Base-by-base conservation (phyloP, 2,797 vertebrate genomes). In the Meda fulgida region DNA sequence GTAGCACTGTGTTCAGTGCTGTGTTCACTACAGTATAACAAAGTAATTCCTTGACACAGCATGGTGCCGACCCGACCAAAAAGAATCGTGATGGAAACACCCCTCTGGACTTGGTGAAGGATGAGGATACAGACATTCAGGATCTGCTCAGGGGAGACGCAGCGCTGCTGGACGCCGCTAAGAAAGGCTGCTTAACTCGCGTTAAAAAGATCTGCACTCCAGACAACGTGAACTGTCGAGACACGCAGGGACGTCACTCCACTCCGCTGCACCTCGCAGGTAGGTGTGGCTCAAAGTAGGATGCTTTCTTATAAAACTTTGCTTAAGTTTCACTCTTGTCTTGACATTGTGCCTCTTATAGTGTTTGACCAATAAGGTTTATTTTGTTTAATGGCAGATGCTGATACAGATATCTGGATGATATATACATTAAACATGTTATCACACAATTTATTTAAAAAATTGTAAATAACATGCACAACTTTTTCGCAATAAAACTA, bases 31-130 rank as follows among this genome's bases (percentile, higher is more conserved):
- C 8, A 51, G 16, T 51, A 53, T 34, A 75, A 75, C 5, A 13
- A 53, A 75, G 19, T 75, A 53, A 46, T 31, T 51, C 43, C 6
- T 2, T 36, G 9, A 36, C 31, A 23, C 31, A 75, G 72, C 97
- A 99, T 78, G 98, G 98, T 83, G 98, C 98, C 10, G 98, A 99
- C 88, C 97, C 98, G 7, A 97, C 97, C 73, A 99, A 98, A 94
- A 99, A 98, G 93, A 99, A 99, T 90, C 95, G 97, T 5, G 98
- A 99, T 83, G 98, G 98, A 85, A 98, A 97, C 94, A 97, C 96
- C 82, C 96, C 98, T 0, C 93, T 99, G 86, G 97, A 99, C 91
- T 96, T 99, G 88, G 97, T 99, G 88, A 99, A 98, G 92, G 97
- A 99, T 75, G 96, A 97, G 66, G 98, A 99, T 92, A 97, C 97